Base-by-base conservation (phyloP, 1,140 invertebrate genomes). In the Rhagoletis zephyria region DNA sequence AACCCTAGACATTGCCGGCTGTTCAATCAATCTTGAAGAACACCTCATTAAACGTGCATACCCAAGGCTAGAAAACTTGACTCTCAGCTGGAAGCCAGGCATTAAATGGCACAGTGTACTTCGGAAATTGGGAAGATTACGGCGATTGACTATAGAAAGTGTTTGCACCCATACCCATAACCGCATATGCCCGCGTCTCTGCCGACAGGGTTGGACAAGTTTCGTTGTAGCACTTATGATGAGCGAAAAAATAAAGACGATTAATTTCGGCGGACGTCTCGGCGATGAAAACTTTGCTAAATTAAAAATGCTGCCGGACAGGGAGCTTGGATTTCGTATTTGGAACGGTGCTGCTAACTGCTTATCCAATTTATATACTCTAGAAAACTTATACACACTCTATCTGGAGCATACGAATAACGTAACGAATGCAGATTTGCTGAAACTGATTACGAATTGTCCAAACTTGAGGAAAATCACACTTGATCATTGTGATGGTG, bases 401-500 rank as follows among this genome's bases (percentile, higher is more conserved):
- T 56, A 56, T 56, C 5, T 81, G 45, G 74, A 81, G 48, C 48
- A 81, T 14, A 9, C 48, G 5, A 10, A 51, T n/a, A 16, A 30
- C 30, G 74, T 59, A 5, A 81, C 16, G 2, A 16, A 81, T n/a
- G 12, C 4, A 19, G 48, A 81, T 19, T 56, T 81, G 48, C n/a
- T 81, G 7, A 2, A 56, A 2, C 12, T 81, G n/a, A 81, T 81
- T 19, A 56, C 3, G 30, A 81, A 6, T 12, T 81, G 74, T 14
- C 5, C 51, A 19, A 56, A 51, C n/a, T 81, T 81, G 10, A 9
- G 48, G 1, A 81, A 81, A 30, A 10, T 81, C 16, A 81, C 74
- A 6, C 19, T 81, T 45, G 74, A 81, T 56, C 56, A 81, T 56
- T 81, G 74, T 81, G 7, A 10, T 30, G 74, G 74, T 10, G 48